These are phyloP conservation scores for Amblyopsis rosae DNA, from an alignment of 2,113 vertebrate species.

Conservation along the genomic window DNA sequence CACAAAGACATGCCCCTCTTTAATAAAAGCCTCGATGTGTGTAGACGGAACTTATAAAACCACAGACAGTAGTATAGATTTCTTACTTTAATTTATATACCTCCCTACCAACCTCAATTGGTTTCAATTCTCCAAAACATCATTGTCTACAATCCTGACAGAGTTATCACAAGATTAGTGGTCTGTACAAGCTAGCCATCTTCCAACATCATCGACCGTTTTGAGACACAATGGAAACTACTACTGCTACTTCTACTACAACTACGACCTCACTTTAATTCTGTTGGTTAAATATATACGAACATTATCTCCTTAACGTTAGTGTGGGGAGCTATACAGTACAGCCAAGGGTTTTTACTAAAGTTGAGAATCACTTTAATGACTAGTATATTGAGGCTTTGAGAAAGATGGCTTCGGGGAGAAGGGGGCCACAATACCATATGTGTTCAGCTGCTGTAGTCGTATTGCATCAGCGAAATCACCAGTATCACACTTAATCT, in stretches of 20 bases:
- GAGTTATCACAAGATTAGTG: too few relatives aligned
- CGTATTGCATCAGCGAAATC: slow-evolving; percentile 10
- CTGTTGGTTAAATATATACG: too few relatives aligned
- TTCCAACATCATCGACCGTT: not conserved
- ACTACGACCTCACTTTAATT: too few relatives aligned
- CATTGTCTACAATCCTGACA: too few relatives aligned
- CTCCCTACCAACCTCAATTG: not conserved
- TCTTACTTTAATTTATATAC: not conserved
- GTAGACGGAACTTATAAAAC: not conserved
- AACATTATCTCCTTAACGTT: not conserved
- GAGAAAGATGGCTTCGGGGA: not conserved
- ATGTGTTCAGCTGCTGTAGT: not conserved
- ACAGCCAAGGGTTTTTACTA: not conserved
- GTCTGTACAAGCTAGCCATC: not conserved
- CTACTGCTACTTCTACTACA: too few relatives aligned
- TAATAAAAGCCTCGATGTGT: not conserved
- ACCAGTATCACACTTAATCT: slow-evolving; percentile 14
- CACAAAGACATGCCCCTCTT: not conserved
- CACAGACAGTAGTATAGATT: not conserved
- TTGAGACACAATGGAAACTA: not conserved
- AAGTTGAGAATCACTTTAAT: slow-evolving; percentile 1
- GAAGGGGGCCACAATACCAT: not conserved
- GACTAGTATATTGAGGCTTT: not conserved
- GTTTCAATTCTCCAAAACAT: too few relatives aligned
- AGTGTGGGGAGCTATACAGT: not conserved